Evolutionary conservation across 1,140 invertebrate species (phyloP).

Genomic region (Ctenoplectra terminalis): DNA sequence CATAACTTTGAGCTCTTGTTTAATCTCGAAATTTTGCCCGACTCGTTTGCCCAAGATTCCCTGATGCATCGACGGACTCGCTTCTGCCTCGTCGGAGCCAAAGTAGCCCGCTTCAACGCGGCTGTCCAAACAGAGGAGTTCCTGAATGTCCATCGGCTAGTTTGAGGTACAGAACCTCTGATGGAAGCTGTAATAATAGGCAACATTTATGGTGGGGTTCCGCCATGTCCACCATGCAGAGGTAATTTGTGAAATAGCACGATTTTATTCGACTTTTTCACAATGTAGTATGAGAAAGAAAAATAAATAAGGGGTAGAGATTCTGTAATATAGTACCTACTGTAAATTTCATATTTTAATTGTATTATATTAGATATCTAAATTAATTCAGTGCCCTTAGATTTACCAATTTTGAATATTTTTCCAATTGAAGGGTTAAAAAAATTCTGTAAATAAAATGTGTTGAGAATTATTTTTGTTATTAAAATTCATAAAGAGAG

Average conservation of each 20-base stretch:
- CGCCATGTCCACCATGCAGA: slow-evolving; percentile 90
- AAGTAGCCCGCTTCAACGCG: slow-evolving; percentile 81
- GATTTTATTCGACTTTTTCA: not conserved
- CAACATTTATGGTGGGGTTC: slow-evolving; percentile 90
- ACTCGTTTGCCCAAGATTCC: slow-evolving; percentile 61
- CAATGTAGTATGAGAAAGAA: too few relatives aligned
- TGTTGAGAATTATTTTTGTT: too few relatives aligned
- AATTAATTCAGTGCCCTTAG: too few relatives aligned
- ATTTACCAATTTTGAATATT: too few relatives aligned
- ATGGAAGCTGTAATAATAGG: slow-evolving; percentile 94
- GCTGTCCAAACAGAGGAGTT: slow-evolving; percentile 85
- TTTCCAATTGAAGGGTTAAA: too few relatives aligned
- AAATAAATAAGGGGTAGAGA: too few relatives aligned
- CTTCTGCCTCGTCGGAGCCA: slow-evolving; percentile 55
- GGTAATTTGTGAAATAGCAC: slow-evolving; percentile 52
- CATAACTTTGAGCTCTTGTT: not conserved
- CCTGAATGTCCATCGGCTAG: slow-evolving; percentile 85
- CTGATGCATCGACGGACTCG: slow-evolving; percentile 65
- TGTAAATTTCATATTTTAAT: too few relatives aligned
- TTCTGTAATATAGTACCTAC: too few relatives aligned
- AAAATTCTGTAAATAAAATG: too few relatives aligned
- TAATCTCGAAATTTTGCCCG: not conserved
- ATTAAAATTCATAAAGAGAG: too few relatives aligned
- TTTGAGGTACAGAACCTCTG: slow-evolving; percentile 89
- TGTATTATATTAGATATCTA: too few relatives aligned